phyloP scores from a whole-genome alignment of 2,797 vertebrate genomes.

The Manis pentadactyla region DNA sequence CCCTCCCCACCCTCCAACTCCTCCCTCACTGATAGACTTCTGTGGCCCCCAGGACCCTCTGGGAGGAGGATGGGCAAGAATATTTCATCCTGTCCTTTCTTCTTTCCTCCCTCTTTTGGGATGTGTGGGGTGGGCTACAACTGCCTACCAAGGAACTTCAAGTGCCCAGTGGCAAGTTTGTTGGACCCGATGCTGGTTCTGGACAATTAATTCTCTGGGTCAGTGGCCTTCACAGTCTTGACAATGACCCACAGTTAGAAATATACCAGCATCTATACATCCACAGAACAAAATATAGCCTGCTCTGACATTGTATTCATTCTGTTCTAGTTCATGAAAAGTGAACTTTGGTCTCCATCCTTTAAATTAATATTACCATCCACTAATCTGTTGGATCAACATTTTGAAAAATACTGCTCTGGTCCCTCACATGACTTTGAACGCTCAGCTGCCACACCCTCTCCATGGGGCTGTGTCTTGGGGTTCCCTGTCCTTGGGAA shows the following conservation, averaged over 20 bases:
- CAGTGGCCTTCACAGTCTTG: not conserved
- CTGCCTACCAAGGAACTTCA: not conserved
- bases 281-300: not conserved
- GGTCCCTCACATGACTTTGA: not conserved
- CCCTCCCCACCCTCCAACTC: too few relatives aligned
- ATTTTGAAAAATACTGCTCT: not conserved
- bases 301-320: rapidly evolving
- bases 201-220: not conserved
- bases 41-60: not conserved
- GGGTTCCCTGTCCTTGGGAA: not conserved
- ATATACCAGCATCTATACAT: not conserved
- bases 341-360: not conserved
- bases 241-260: not conserved
- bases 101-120: not conserved
- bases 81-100: not conserved
- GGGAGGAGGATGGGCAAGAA: not conserved
- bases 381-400: not conserved
- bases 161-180: not conserved
- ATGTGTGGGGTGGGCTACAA: not conserved
- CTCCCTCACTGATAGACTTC: not conserved
- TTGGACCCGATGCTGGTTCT: not conserved
- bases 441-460: not conserved
- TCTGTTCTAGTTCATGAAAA: not conserved
- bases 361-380: not conserved
- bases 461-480: not conserved